Conservation (phyloP, 2,797 vertebrate species). For the Florisuga fusca region DNA sequence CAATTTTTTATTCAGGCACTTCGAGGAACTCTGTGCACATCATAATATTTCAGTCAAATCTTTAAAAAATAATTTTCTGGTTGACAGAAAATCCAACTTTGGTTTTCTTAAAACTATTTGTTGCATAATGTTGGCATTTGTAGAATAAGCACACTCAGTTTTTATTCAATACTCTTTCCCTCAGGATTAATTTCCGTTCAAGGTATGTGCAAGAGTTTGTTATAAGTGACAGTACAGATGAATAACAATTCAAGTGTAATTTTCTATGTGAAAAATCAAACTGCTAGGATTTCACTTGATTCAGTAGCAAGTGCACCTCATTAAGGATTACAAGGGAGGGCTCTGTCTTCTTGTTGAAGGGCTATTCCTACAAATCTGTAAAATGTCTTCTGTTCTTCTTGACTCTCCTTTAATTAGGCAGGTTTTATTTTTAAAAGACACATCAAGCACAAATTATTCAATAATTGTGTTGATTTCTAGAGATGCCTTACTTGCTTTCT, state of each 20-base stretch:
- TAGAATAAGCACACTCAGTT: background rate
- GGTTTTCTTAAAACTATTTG: background rate
- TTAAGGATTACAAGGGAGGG: background rate
- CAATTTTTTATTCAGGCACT: background rate
- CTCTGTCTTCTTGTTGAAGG: background rate
- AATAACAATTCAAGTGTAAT: background rate
- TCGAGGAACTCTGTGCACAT: background rate
- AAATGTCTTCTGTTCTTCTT: background rate
- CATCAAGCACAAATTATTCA: background rate
- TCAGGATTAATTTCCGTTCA: background rate
- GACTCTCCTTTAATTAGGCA: background rate
- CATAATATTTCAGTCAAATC: background rate
- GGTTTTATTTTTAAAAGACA: background rate
- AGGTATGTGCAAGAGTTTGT: background rate
- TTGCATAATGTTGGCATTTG: background rate
- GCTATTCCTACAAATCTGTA: background rate
- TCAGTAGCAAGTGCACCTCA: background rate
- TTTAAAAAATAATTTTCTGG: background rate
- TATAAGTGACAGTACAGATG: background rate
- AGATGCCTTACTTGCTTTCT: background rate
- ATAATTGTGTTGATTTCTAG: background rate
- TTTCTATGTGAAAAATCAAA: background rate
- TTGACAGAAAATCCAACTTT: background rate
- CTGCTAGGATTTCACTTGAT: background rate
- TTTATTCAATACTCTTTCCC: background rate